These are phyloP conservation scores for Arctopsyche grandis DNA, from an alignment of 1,140 invertebrate genomes.

Conservation along the genomic window DNA sequence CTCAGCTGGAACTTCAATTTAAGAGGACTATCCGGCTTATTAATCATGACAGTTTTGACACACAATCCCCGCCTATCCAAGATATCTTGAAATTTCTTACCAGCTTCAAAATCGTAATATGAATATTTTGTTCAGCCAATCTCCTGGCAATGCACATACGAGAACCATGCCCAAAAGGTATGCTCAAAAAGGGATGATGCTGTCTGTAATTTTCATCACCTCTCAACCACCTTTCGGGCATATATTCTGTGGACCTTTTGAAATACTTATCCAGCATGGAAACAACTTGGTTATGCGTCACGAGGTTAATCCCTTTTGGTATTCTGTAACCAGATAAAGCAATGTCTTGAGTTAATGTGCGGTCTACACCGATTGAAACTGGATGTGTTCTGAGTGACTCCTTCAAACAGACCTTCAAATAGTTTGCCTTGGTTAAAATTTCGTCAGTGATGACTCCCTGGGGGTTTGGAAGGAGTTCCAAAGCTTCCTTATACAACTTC, in stretches of 20 bases:
- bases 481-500: constrained; percentile 75
- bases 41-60: constrained; percentile 77
- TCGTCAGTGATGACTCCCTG: constrained; percentile 68
- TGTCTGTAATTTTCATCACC: constrained; percentile 63
- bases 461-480: constrained; percentile 65
- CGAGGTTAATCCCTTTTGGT: constrained; percentile 87
- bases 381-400: constrained; percentile 87
- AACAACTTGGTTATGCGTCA: constrained; percentile 87
- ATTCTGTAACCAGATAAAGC: constrained; percentile 84
- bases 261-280: constrained; percentile 79
- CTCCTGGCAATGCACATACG: constrained; percentile 88
- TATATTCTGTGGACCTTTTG: constrained; percentile 72
- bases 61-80: constrained; percentile 75
- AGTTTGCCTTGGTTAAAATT: constrained; percentile 72
- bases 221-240: constrained; percentile 82
- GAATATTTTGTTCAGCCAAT: constrained; percentile 89
- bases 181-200: constrained; percentile 78
- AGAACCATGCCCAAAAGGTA: constrained; percentile 91
- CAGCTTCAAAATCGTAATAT: constrained; percentile 79
- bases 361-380: constrained; percentile 82
- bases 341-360: constrained; percentile 80
- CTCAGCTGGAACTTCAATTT: constrained; percentile 67
- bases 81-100: constrained; percentile 73
- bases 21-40: constrained; percentile 80
- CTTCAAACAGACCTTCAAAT: constrained; percentile 83